Evolutionary conservation across 53 echinoderm and acorn worm genomes (phyloP), one percentile per base, ranked within the genome.

Genomic region (Apostichopus leukothele): DNA sequence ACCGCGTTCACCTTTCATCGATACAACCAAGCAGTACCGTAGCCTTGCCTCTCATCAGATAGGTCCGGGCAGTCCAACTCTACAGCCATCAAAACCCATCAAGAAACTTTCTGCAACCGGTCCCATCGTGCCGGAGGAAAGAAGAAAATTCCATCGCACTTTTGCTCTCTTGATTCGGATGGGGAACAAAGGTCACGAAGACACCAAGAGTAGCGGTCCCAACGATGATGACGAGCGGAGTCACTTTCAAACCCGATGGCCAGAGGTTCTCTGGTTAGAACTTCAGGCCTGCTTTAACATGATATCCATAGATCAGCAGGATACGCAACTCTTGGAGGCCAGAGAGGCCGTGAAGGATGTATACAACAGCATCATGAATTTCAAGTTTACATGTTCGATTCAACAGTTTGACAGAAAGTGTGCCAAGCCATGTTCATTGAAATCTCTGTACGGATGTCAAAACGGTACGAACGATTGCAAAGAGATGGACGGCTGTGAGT

Each of bases 81-180:
- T 54, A 20, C 18, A 60, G 14, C 0, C 26, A 9, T 27, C 61
- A 5, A 66, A 18, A 6, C 85, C 66, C 5, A 20, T 59, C 51
- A 89, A 78, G 27, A 89, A 89, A 27, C 39, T 14, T 9, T 89
- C 89, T 16, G 18, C 77, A 16, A 79, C 79, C 55, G 74, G 67
- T 25, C 77, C 60, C 26, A 16, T 18, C 6, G n/a, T 50, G 14
- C 4, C 60, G 5, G 78, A 89, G 60, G 98, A 98, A 71, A 89
- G 98, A 71, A 51, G 95, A 3, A 89, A 84, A 9, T 98, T 98
- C 83, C 94, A 98, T 87, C 89, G 90, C 39, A 98, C 94, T 19
- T 98, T 98, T 83, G 95, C 98, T 7, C 89, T 90, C 59, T 88
- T 98, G 59, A 93, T 98, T 51, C 90, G 92, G 22, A 94, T 97